Conservation (phyloP, 2,888 invertebrate genomes). For the Aradus depressus region DNA sequence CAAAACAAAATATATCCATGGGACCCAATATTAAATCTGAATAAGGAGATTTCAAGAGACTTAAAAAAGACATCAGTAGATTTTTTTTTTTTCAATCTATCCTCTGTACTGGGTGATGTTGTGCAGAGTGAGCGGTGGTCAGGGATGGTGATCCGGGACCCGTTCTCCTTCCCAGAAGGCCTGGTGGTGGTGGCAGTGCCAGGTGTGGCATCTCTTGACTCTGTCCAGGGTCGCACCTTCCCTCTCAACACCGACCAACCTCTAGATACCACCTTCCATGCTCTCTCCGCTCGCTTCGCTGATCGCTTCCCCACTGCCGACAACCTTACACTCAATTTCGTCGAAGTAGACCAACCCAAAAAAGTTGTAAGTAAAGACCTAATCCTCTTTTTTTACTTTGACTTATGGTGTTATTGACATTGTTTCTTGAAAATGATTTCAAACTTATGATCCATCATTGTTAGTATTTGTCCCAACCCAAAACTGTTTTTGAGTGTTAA, state of each 20-base stretch:
- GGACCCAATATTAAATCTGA: too few species aligned
- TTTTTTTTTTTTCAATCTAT: too few species aligned
- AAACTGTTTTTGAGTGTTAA: too few species aligned
- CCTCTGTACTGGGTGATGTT: too few species aligned
- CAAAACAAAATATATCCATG: too few species aligned
- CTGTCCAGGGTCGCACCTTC: slow-evolving; percentile 43
- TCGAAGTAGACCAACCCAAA: slow-evolving; percentile 51
- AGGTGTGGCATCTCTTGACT: slow-evolving; percentile 44
- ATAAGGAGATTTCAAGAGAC: too few species aligned
- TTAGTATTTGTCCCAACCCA: too few species aligned
- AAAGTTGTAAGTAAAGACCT: slow-evolving; percentile 48
- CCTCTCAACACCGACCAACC: slow-evolving; percentile 35
- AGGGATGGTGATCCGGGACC: slow-evolving; percentile 54
- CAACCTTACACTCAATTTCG: slow-evolving; percentile 49
- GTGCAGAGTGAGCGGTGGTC: slow-evolving; percentile 53
- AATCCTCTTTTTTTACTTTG: too few species aligned
- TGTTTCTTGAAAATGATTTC: too few species aligned
- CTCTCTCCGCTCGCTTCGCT: slow-evolving; percentile 46
- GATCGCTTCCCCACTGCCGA: slow-evolving; percentile 47
- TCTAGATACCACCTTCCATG: slow-evolving; percentile 34
- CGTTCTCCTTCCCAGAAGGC: slow-evolving; percentile 62
- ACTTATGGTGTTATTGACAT: not conserved
- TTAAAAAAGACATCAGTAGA: too few species aligned
- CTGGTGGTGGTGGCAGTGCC: slow-evolving; percentile 57
- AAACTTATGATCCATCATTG: too few species aligned